Evolutionary conservation across 1,140 invertebrate genomes (phyloP).

Genomic region (Battus philenor): DNA sequence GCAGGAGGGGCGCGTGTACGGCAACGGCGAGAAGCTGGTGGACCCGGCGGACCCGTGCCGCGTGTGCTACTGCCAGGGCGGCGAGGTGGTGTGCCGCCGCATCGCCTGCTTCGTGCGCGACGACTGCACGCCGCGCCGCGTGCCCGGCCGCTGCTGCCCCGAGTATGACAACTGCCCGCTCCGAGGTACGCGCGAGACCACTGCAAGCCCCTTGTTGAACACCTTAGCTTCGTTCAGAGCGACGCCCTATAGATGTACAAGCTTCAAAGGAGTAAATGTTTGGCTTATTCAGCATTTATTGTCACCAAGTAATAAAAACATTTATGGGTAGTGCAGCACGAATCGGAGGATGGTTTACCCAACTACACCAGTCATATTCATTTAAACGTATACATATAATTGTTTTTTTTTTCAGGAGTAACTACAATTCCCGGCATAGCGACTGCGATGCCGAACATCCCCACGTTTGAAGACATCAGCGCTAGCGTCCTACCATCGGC

Average conservation of each 20-base stretch:
- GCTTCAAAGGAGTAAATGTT: too few species aligned
- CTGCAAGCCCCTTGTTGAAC: not conserved
- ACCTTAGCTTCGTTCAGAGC: conserved; percentile 11
- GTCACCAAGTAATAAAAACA: too few species aligned
- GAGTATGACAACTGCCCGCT: conserved; percentile 87
- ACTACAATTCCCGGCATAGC: conserved; percentile 46
- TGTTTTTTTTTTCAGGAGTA: conserved; percentile 52
- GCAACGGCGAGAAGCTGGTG: conserved; percentile 84
- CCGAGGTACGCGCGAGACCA: conserved; percentile 54
- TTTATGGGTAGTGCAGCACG: too few species aligned
- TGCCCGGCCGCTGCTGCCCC: conserved; percentile 84
- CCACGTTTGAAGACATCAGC: conserved; percentile 24
- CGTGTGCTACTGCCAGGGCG: conserved; percentile 87
- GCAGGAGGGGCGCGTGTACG: conserved; percentile 83
- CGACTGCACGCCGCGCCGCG: conserved; percentile 82
- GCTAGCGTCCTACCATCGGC: conserved; percentile 23
- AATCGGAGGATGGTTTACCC: too few species aligned
- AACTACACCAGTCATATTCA: too few species aligned
- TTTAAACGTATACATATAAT: too few species aligned
- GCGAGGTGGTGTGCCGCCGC: conserved; percentile 84
- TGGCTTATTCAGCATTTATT: too few species aligned
- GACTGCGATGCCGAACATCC: conserved; percentile 28
- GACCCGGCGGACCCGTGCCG: conserved; percentile 83
- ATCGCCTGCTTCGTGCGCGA: conserved; percentile 84
- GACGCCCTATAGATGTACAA: too few species aligned